Base-by-base conservation (phyloP, 2,113 vertebrate species). In the Amphilophus citrinellus region DNA sequence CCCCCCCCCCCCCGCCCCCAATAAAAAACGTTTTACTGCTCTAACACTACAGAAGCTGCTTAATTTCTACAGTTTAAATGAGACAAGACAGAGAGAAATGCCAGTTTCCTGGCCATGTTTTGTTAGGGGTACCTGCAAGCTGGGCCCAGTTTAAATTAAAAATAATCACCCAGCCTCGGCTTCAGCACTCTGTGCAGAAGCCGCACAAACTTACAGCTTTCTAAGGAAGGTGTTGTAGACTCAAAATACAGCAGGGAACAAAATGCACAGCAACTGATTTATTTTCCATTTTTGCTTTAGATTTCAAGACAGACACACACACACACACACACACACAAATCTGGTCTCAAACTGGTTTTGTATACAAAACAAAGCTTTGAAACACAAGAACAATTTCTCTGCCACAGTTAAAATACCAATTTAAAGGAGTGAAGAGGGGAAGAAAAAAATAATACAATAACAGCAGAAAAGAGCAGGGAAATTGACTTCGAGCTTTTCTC, bases 401-500 rank as follows among this genome's bases (percentile, higher is more conserved):
- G 53, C 66, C 60, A 15, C 56, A 63, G 82, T 66, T 77, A 30
- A 63, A 81, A 78, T 37, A 82, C 83, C 79, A 71, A 39, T 82
- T 66, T 75, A 84, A 15, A 44, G 10, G 17, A 61, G 56, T 24
- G 2, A 61, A 76, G 77, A 84, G 5, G n/a, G 50, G 61, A 76
- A 44, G 47, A 17, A 24, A 59, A 32, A 56, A 86, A 84, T 58
- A 81, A 68, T 71, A 68, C 80, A 85, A 84, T 76, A 50, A 62
- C 60, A 10, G 62, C 32, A 63, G 47, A 86, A 91, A 89, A 83
- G 81, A 84, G 59, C 37, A 61, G 63, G 13, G 37, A 90, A 92
- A 87, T 82, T 60, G 83, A 84, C 85, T 90, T 91, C 90, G 68
- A 83, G 58, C 57, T 87, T 81, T 82, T 89, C 63, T 87, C 86